phyloP scores from a whole-genome alignment of 30 jellyfish, hydroid and myxozoan species.

The Pseudorhiza aurosa region DNA sequence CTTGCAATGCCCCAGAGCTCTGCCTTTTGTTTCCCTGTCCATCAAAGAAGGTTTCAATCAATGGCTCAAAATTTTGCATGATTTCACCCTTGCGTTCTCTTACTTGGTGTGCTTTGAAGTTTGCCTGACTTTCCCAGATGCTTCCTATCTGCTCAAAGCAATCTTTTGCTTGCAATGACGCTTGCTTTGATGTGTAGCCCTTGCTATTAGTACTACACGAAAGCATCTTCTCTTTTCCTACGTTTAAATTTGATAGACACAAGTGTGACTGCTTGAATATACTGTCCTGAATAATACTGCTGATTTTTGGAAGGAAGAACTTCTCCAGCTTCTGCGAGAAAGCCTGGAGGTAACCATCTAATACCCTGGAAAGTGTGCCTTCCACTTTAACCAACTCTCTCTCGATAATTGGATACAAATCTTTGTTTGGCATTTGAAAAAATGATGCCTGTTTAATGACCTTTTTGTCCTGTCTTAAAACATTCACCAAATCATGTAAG shows the following conservation, averaged over 20 bases:
- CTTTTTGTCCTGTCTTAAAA: constrained; percentile 46
- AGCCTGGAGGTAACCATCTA: constrained; percentile 22
- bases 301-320: constrained; percentile 14
- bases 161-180: constrained; percentile 34
- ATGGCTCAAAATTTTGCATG: constrained; percentile 29
- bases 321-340: background rate
- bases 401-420: constrained; percentile 10
- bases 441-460: constrained; percentile 25
- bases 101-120: constrained; percentile 33
- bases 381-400: constrained; percentile 6
- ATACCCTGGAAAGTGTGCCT: background rate
- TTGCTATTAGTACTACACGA: constrained; percentile 43
- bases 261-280: background rate
- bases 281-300: constrained; percentile 9
- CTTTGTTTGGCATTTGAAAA: constrained; percentile 19
- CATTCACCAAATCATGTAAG: constrained; percentile 50
- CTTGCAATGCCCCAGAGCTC: background rate
- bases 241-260: constrained; percentile 17
- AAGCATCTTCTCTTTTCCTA: constrained; percentile 26
- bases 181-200: constrained; percentile 63
- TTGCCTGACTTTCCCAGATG: constrained; percentile 61
- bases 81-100: constrained; percentile 14
- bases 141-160: constrained; percentile 14
- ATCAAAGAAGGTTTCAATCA: background rate
- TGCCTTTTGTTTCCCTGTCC: background rate